These are phyloP conservation scores for Rhinoptilus africanus DNA, from an alignment of 2,113 vertebrate species.

Conservation along the genomic window DNA sequence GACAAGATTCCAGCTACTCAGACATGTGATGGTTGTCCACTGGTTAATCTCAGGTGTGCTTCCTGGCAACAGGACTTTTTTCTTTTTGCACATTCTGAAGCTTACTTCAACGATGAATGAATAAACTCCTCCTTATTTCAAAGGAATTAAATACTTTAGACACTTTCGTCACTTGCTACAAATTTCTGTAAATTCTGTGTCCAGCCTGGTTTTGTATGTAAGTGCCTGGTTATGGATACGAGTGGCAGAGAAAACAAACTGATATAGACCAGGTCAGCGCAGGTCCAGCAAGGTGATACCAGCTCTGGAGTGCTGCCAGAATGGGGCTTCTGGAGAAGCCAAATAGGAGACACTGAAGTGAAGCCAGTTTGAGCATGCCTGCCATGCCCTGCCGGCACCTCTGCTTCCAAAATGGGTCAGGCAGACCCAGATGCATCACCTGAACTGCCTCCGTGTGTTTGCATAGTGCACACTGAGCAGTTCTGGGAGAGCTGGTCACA, in stretches of 20 bases:
- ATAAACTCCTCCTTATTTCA: background rate
- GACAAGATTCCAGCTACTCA: background rate
- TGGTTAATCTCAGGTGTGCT: background rate
- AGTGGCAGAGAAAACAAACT: background rate
- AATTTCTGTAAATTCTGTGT: background rate
- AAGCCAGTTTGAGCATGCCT: background rate
- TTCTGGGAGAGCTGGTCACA: background rate
- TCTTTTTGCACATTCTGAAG: background rate
- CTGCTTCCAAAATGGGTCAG: background rate
- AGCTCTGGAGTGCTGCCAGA: background rate
- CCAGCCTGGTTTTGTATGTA: background rate
- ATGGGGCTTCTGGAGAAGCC: background rate
- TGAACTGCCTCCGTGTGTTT: background rate
- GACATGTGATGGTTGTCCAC: background rate
- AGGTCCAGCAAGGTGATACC: background rate
- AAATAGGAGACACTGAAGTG: background rate
- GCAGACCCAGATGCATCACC: background rate
- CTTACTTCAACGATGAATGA: background rate
- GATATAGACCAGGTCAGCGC: background rate
- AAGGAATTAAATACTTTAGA: background rate
- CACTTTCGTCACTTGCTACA: background rate
- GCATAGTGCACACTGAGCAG: accelerated
- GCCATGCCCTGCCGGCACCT: background rate
- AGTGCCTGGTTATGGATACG: background rate
- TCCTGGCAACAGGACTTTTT: background rate